Evolutionary conservation across 1,140 invertebrate species (phyloP).

Genomic region (Drosophila ohnishii): DNA sequence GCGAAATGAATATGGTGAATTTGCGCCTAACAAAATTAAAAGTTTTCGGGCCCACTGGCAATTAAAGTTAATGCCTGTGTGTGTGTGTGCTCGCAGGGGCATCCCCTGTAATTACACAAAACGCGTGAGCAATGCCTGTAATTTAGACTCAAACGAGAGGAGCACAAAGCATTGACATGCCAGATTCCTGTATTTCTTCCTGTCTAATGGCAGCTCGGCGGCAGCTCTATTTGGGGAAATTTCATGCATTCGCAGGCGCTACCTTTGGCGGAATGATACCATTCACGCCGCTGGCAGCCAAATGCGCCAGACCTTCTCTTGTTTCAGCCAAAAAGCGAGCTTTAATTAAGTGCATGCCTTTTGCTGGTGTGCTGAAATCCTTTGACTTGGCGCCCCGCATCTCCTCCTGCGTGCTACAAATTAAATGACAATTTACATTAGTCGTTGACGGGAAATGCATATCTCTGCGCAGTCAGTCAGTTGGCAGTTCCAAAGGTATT

Average conservation of each 20-base stretch:
- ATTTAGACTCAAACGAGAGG: constrained; percentile 35
- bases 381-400: constrained; percentile 24
- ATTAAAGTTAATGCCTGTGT: constrained; percentile 55
- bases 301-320: constrained; percentile 7
- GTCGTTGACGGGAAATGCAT: constrained; percentile 10
- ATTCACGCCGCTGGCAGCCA: background rate
- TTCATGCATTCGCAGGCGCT: constrained; percentile 61
- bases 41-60: constrained; percentile 40
- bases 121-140: constrained; percentile 68
- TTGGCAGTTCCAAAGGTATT: constrained; percentile 28
- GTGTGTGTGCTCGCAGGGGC: constrained; percentile 6
- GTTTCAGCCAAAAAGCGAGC: constrained; percentile 12
- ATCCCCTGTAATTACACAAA: constrained; percentile 54
- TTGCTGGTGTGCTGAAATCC: constrained; percentile 38
- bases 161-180: constrained; percentile 43
- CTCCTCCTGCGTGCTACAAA: constrained; percentile 14
- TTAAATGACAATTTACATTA: constrained; percentile 43
- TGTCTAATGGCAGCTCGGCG: constrained; percentile 1
- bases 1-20: constrained; percentile 43
- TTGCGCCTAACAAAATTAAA: constrained; percentile 47
- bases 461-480: constrained; percentile 9
- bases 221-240: constrained; percentile 40
- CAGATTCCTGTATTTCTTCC: constrained; percentile 9
- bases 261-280: constrained; percentile 36
- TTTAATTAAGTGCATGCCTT: constrained; percentile 75